Evolutionary conservation across 2,888 invertebrate species (phyloP).

Genomic region (Pseudococcus viburni): DNA sequence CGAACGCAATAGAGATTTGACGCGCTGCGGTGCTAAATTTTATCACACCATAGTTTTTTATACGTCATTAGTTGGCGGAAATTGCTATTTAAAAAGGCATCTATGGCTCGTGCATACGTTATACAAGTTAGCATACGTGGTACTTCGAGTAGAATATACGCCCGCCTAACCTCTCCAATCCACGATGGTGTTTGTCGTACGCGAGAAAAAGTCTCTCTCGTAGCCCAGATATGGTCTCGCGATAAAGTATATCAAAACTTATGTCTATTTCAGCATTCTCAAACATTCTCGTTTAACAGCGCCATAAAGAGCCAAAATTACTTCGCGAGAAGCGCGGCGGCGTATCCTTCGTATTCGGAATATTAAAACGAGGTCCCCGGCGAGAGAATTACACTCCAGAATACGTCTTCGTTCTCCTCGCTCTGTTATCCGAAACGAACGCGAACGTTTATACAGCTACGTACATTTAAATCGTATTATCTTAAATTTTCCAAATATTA

Average conservation of each 20-base stretch:
- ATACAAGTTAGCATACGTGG: slow-evolving; percentile 5
- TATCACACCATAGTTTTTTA: slow-evolving; percentile 50
- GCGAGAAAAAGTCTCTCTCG: not conserved
- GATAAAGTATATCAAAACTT: slow-evolving; percentile 54
- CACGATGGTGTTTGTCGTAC: not conserved
- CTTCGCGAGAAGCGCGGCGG: not conserved
- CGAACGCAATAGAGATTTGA: slow-evolving; percentile 8
- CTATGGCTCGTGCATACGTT: slow-evolving; percentile 22
- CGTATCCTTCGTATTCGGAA: slow-evolving; percentile 44
- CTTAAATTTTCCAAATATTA: slow-evolving; percentile 54
- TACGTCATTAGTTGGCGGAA: slow-evolving; percentile 52
- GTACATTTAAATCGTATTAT: slow-evolving; percentile 45
- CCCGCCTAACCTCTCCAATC: not conserved
- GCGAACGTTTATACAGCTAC: not conserved
- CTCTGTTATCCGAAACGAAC: slow-evolving; percentile 14
- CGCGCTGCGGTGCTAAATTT: slow-evolving; percentile 28
- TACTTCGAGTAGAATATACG: not conserved
- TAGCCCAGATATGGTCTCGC: slow-evolving; percentile 24
- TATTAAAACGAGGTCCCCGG: slow-evolving; percentile 48
- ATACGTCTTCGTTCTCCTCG: not conserved
- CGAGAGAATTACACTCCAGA: slow-evolving; percentile 47
- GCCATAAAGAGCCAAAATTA: slow-evolving; percentile 54
- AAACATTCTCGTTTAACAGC: slow-evolving; percentile 54
- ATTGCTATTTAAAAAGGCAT: slow-evolving; percentile 55
- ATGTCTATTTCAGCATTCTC: slow-evolving; percentile 54